Base-by-base conservation (phyloP, 2,113 vertebrate species). In the Pluvialis apricaria region DNA sequence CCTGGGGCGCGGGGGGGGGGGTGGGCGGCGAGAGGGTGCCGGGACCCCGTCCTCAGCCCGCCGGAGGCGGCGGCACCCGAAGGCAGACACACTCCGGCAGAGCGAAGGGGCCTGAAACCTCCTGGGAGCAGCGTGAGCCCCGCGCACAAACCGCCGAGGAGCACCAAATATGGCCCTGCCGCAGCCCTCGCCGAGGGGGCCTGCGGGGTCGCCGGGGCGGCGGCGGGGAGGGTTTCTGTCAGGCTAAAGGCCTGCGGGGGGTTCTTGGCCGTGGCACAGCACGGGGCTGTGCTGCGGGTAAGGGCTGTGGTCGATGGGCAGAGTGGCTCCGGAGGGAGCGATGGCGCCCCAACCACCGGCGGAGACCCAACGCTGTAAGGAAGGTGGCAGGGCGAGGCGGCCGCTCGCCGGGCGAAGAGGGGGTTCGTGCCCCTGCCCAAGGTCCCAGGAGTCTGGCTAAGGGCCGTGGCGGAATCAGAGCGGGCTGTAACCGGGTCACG, bases 361-460 rank as follows among this genome's bases (percentile, higher is more conserved):
- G 2, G 49, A 52, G n/a, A 38, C 2, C 2, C 40, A 0, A 0
- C 1, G 31, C 15, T 11, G 13, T 16, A 3, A 4, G 22, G 11
- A 15, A 18, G 61, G 34, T 29, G 72, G 8, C 49, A 13, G 22
- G 68, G 60, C 28, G 5, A 4, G 77, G 71, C 8, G 51, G 25
- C 70, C 1, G 9, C 29, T 31, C 40, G 5, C 4, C 4, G 25
- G 36, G 51, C 6, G 6, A 16, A 26, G n/a, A 45, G 25, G 29
- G 38, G 38, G 18, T 64, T 60, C 17, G 0, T 42, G 38, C 52
- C 26, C 55, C 57, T 42, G 47, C 66, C 70, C 54, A 10, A 8
- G 7, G 42, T 82, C 52, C 25, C 82, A 25, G 49, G 22, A 13
- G 22, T 25, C 49, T 24, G 19, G 22, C 77, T 14, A 25, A 70